Evolutionary conservation across 2,797 vertebrate species (phyloP), one percentile per base, ranked within the genome.

Genomic region (Acropternis orthonyx): DNA sequence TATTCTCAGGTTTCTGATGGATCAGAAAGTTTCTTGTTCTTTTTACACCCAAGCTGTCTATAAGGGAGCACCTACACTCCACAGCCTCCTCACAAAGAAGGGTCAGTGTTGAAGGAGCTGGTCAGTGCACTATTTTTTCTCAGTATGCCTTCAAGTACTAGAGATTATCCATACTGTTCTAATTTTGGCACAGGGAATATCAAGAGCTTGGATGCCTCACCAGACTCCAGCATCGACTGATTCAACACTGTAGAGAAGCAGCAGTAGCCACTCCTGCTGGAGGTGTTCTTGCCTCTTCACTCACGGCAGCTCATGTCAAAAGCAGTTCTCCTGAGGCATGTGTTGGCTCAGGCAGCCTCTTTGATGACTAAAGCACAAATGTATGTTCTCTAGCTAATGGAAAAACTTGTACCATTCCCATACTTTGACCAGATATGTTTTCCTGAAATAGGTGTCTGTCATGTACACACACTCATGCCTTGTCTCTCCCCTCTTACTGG

Each of bases 121-220:
- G 15, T 81, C 6, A 63, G 36, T 7, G 37, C 24, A 15, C 34
- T 62, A 23, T 3, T 67, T 84, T 73, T 9, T 41, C 39, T 21
- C 55, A 46, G 8, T 4, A 16, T 3, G 3, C n/a, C 58, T 67
- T 49, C 14, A 26, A 84, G 32, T 32, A 62, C 23, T 30, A 49
- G 9, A 43, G 28, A 82, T 24, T 65, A 80, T 6, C 36, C 2
- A 2, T 5, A 36, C 14, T 0, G 0, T 51, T 66, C 58, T 55
- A 37, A 59, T 44, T 88, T 68, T 72, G 44, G 59, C 41, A 54
- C 1, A 1, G 37, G 5, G 20, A 69, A 14, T 15, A 56, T 20
- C 17, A 59, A 63, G 37, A 91, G 27, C 41, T 49, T 39, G 34
- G 32, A 56, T 28, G 32, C 32, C 72, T 51, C 59, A 88, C 21